phyloP scores from a whole-genome alignment of 2,888 invertebrate species.

The Ochropacha duplaris region DNA sequence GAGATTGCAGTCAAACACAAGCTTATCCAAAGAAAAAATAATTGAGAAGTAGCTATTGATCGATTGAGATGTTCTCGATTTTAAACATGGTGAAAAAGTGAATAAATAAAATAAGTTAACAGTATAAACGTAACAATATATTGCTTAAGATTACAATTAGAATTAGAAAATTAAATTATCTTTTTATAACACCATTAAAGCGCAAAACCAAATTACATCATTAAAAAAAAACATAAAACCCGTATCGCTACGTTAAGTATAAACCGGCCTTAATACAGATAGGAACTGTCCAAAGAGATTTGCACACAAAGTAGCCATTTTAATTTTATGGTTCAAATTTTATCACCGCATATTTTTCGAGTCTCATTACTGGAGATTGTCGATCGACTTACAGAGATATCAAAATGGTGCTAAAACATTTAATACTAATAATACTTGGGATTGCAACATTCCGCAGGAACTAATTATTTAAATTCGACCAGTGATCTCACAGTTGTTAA shows the following conservation, averaged over 20 bases:
- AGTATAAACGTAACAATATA: no score
- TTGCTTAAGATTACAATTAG: not conserved
- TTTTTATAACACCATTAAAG: not conserved
- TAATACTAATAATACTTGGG: not conserved
- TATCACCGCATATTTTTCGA: conserved; percentile 10
- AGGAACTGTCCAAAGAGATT: not conserved
- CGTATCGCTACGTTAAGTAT: not conserved
- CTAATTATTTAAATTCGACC: not conserved
- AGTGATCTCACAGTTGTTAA: not conserved
- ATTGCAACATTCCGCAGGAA: not conserved
- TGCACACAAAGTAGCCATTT: conserved; percentile 1
- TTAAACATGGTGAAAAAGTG: no score
- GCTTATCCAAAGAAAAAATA: no score
- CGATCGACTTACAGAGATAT: not conserved
- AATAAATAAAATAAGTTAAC: no score
- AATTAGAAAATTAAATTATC: conserved; percentile 6
- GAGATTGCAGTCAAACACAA: no score
- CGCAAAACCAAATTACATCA: not conserved
- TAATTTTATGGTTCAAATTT: conserved; percentile 5
- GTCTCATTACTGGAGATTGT: conserved; percentile 8
- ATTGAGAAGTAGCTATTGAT: no score
- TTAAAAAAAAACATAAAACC: not conserved
- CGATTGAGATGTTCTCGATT: no score
- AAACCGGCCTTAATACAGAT: not conserved
- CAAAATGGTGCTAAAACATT: not conserved